phyloP scores from a whole-genome alignment of 1,140 invertebrate genomes.

The Bombyx mandarina region DNA sequence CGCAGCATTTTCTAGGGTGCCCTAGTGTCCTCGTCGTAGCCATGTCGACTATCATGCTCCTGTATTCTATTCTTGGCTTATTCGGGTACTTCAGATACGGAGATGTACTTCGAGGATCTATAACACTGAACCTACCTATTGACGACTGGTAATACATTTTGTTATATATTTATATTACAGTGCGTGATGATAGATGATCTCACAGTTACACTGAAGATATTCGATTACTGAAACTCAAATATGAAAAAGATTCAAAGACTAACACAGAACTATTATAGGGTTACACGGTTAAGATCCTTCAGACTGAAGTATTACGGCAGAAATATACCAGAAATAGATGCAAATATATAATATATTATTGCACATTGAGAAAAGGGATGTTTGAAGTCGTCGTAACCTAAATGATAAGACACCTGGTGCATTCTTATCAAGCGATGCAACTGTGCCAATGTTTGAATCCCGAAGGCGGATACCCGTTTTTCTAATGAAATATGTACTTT shows the following conservation, averaged over 20 bases:
- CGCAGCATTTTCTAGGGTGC: slow-evolving; percentile 84
- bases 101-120: slow-evolving; percentile 74
- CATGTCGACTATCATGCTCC: slow-evolving; percentile 81
- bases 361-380: too few relatives aligned
- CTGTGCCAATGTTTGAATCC: too few relatives aligned
- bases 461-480: too few relatives aligned
- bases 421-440: too few relatives aligned
- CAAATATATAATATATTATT: too few relatives aligned
- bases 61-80: slow-evolving; percentile 85
- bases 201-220: neutral
- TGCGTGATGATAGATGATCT: neutral
- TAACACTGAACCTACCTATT: slow-evolving; percentile 80
- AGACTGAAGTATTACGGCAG: slow-evolving; percentile 1
- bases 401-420: too few relatives aligned
- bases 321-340: too few relatives aligned
- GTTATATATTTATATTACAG: neutral
- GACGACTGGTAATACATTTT: slow-evolving; percentile 66
- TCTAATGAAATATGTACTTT: too few relatives aligned
- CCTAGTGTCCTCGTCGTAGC: slow-evolving; percentile 86
- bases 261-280: neutral
- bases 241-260: too few relatives aligned
- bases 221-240: too few relatives aligned
- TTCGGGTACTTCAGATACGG: slow-evolving; percentile 90
- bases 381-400: too few relatives aligned
- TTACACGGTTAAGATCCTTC: slow-evolving; percentile 1